Conservation (phyloP, 2,113 vertebrate genomes). For the Lichenostomus cassidix region DNA sequence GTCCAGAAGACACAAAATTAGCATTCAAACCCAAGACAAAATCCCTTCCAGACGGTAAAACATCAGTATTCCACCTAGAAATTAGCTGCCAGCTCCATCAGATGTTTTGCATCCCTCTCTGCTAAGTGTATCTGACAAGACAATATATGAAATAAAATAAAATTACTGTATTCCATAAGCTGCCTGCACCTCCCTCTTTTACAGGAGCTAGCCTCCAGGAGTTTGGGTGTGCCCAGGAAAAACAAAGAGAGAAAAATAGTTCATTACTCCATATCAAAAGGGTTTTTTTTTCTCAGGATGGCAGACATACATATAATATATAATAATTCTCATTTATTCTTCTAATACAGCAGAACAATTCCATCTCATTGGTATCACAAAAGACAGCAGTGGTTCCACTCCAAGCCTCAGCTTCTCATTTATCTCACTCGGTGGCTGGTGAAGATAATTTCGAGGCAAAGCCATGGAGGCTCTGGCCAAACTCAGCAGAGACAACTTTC, state of each 20-base stretch:
- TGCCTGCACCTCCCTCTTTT: constrained; percentile 6
- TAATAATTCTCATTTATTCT: not conserved
- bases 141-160: not conserved
- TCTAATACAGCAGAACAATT: not conserved
- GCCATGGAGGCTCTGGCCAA: not conserved
- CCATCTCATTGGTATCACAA: not conserved
- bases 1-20: not conserved
- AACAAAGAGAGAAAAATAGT: not conserved
- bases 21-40: not conserved
- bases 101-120: not conserved
- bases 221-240: not conserved
- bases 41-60: not conserved
- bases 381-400: not conserved
- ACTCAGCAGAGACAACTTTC: constrained; percentile 11
- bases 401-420: not conserved
- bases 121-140: not conserved
- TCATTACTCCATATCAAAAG: constrained; percentile 2
- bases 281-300: not conserved
- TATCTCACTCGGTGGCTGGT: not conserved
- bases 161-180: not conserved
- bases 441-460: constrained; percentile 4
- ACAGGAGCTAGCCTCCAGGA: constrained; percentile 8
- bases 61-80: not conserved
- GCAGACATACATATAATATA: not conserved
- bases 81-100: not conserved